Percentiles rank a stretch among this genome's conserved stretches.
Evolutionary conservation across 2,888 invertebrate genomes (phyloP).

Genomic region (Nemurella pictetii): DNA sequence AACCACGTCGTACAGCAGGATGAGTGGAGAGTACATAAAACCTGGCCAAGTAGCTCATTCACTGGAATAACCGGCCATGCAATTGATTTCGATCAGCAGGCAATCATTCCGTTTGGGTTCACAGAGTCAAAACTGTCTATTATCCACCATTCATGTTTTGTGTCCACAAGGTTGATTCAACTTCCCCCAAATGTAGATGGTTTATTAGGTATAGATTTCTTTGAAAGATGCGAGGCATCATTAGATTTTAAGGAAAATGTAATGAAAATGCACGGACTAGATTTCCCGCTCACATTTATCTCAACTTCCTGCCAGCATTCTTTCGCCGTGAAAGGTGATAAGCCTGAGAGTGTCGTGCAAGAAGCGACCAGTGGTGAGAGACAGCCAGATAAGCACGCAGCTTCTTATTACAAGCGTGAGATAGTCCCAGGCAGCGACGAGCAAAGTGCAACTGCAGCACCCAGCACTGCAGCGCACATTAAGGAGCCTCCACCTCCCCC

Average conservation of each 20-base stretch:
- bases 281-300: background rate
- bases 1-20: background rate
- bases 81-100: background rate
- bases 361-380: no score
- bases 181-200: background rate
- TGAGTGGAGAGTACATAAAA: background rate
- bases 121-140: background rate
- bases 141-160: background rate
- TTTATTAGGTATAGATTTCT: conserved; percentile 16
- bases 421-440: no score
- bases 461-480: no score
- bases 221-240: background rate
- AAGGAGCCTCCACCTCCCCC: no score
- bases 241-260: background rate
- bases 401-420: no score
- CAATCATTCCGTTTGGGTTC: background rate
- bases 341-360: no score
- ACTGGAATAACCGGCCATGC: background rate
- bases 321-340: background rate
- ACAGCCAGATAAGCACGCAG: no score
- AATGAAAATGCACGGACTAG: background rate
- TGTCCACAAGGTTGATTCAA: background rate
- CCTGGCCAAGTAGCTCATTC: background rate
- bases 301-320: background rate
- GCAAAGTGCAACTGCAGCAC: no score